These are phyloP conservation scores for Copsychus sechellarum DNA, from an alignment of 2,113 vertebrate genomes.

Conservation along the genomic window DNA sequence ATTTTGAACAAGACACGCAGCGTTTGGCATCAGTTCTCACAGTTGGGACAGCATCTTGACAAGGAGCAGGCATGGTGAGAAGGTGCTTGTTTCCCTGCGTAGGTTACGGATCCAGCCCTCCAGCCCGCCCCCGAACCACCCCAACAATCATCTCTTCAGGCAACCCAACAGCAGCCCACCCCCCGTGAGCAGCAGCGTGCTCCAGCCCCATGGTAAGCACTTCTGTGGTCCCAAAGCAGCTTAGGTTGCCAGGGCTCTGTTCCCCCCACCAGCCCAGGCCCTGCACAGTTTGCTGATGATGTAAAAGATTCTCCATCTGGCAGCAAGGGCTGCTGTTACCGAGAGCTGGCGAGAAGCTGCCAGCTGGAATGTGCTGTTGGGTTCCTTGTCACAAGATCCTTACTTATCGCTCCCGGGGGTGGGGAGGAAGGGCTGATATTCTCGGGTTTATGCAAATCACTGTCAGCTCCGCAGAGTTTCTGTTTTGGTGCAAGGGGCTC, in stretches of 20 bases:
- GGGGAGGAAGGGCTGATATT: slow-evolving; percentile 9
- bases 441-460: not conserved
- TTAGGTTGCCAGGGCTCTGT: accelerated
- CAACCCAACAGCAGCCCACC: slow-evolving; percentile 92
- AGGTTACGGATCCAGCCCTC: slow-evolving; percentile 98
- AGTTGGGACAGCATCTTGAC: not conserved
- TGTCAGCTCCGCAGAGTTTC: not conserved
- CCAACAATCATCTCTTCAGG: slow-evolving; percentile 96
- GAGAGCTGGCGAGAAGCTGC: not conserved
- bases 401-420: not conserved
- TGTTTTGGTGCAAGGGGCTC: not conserved
- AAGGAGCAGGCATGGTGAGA: not conserved
- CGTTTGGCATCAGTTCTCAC: not conserved
- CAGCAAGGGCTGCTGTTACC: not conserved
- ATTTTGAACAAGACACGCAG: not conserved
- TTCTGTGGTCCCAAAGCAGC: not conserved
- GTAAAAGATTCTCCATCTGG: slow-evolving; percentile 33
- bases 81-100: slow-evolving; percentile 40
- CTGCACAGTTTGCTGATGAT: not conserved
- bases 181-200: slow-evolving; percentile 83
- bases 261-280: not conserved
- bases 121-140: slow-evolving; percentile 94
- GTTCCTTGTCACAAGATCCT: slow-evolving; percentile 35
- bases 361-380: slow-evolving; percentile 38
- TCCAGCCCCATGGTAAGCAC: slow-evolving; percentile 87